Percentiles rank a stretch among this genome's conserved stretches.
Evolutionary conservation across 2,797 vertebrate species (phyloP).

Genomic region (Ptychadena robeensis): DNA sequence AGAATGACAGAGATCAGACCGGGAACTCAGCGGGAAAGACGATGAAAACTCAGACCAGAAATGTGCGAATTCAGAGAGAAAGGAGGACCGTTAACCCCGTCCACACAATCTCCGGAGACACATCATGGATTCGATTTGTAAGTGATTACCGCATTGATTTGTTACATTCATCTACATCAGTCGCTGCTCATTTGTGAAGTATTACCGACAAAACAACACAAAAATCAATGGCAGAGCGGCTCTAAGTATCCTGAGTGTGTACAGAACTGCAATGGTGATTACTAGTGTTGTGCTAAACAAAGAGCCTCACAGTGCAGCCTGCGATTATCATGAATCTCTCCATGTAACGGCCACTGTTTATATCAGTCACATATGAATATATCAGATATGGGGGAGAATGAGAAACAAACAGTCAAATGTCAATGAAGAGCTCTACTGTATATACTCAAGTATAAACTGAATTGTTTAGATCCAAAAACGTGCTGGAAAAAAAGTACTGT

Average conservation of each 20-base stretch:
- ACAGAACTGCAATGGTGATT: not conserved
- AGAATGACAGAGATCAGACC: not conserved
- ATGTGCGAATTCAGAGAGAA: conserved; percentile 7
- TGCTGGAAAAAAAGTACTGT: no score
- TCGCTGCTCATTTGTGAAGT: conserved; percentile 23
- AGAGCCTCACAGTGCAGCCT: not conserved
- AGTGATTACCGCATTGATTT: conserved; percentile 48
- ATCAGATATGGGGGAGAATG: not conserved
- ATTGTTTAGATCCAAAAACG: no score
- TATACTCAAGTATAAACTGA: no score
- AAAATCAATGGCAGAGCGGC: conserved; percentile 36
- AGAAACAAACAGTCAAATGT: not conserved
- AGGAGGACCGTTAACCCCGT: not conserved
- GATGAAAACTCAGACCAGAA: not conserved
- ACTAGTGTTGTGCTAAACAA: not conserved
- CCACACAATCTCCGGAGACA: not conserved
- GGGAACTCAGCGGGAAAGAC: not conserved
- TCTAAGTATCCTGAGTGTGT: conserved; percentile 20
- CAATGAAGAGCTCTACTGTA: not conserved
- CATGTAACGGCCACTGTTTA: not conserved
- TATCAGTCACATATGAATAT: not conserved
- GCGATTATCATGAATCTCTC: conserved; percentile 2
- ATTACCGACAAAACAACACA: not conserved
- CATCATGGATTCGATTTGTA: conserved; percentile 5
- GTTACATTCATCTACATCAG: conserved; percentile 35